Evolutionary conservation across 2,113 vertebrate species (phyloP).

Genomic region (Phylloscopus trochiloides): DNA sequence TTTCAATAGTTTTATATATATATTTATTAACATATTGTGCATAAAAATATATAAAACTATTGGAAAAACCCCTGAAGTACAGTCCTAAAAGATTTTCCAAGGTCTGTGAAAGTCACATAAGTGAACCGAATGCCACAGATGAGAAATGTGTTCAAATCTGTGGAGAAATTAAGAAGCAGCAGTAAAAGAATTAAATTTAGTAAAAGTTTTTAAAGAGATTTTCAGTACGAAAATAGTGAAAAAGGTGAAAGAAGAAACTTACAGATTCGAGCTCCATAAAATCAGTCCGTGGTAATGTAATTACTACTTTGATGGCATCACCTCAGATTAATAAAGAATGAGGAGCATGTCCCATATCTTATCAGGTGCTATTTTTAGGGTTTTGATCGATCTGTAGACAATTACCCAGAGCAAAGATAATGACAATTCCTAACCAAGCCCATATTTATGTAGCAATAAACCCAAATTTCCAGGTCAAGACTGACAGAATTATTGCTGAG

Average conservation of each 20-base stretch:
- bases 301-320: not conserved
- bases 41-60: not conserved
- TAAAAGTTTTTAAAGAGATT: not conserved
- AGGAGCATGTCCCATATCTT: not conserved
- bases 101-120: not conserved
- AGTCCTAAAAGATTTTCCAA: not conserved
- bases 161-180: not conserved
- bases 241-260: not conserved
- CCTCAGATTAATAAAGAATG: not conserved
- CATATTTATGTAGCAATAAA: not conserved
- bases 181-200: not conserved
- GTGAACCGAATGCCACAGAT: not conserved
- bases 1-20: not conserved
- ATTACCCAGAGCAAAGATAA: not conserved
- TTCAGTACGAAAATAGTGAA: not conserved
- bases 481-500: not conserved
- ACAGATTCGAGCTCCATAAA: not conserved
- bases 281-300: not conserved
- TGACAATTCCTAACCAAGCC: not conserved
- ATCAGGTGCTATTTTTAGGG: not conserved
- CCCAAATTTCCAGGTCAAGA: not conserved
- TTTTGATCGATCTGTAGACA: not conserved
- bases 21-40: not conserved
- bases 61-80: rapidly evolving
- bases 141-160: not conserved